A percentile compares a stretch with the other conserved stretches of the same genome.
phyloP scores from a whole-genome alignment of 2,797 vertebrate species.

The Semaprochilodus insignis region DNA sequence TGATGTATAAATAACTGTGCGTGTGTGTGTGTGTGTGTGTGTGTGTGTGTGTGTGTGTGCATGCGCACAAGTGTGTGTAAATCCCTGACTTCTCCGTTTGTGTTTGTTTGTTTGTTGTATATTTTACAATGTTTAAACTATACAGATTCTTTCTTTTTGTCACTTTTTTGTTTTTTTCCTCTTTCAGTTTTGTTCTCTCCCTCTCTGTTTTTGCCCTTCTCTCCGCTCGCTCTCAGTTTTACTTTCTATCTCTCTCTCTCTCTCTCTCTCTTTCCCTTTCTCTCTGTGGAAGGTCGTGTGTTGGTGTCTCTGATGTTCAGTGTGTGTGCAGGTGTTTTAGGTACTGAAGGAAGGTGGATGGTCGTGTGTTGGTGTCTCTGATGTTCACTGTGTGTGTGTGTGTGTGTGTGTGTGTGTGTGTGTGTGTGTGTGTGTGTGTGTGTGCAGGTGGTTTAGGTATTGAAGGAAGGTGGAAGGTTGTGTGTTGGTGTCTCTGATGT shows the following conservation, averaged over 20 bases:
- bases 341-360: no score
- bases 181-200: neutral
- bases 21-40: slow-evolving; percentile 51
- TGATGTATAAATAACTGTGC: slow-evolving; percentile 79
- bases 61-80: slow-evolving; percentile 61
- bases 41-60: slow-evolving; percentile 54
- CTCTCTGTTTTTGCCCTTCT: no score
- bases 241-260: no score
- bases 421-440: neutral
- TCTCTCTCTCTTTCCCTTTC: neutral
- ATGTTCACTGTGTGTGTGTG: no score
- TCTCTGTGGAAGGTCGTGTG: no score
- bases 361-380: no score
- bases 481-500: no score
- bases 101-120: neutral
- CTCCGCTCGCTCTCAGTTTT: no score
- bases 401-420: no score
- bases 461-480: no score
- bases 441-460: neutral
- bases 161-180: neutral
- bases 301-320: no score
- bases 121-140: neutral
- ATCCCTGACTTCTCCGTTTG: neutral
- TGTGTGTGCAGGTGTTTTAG: no score
- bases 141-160: neutral